Conservation (phyloP, 2,888 invertebrate species). For the Candidula unifasciata region DNA sequence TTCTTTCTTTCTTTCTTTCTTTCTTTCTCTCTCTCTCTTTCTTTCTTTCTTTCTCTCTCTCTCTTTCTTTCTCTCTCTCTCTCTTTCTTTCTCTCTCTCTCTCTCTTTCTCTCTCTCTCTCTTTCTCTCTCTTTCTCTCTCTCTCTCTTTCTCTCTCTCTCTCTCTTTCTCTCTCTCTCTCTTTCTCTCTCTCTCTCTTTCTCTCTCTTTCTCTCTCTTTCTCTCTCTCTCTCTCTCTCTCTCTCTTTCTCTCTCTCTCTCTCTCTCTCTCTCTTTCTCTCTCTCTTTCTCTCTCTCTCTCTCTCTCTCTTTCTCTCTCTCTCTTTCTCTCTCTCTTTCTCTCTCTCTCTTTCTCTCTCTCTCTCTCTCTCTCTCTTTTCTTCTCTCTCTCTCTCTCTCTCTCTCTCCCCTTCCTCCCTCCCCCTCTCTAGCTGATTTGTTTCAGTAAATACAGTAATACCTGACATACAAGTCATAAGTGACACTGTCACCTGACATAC, state of each 20-base stretch:
- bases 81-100: not conserved
- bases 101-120: not conserved
- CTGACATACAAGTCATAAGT: too few species aligned
- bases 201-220: not conserved
- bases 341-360: not conserved
- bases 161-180: not conserved
- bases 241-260: not conserved
- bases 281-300: not conserved
- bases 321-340: not conserved
- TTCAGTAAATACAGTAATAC: too few species aligned
- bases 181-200: not conserved
- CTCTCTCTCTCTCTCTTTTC: not conserved
- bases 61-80: not conserved
- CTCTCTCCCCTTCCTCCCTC: not conserved
- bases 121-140: not conserved
- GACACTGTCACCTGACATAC: too few species aligned
- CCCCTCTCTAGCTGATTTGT: too few species aligned
- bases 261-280: not conserved
- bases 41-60: not conserved
- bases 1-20: not conserved
- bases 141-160: not conserved
- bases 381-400: not conserved
- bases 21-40: not conserved
- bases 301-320: not conserved
- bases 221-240: not conserved